Evolutionary conservation across 2,888 invertebrate species (phyloP).

Genomic region (Eupsilia transversa): DNA sequence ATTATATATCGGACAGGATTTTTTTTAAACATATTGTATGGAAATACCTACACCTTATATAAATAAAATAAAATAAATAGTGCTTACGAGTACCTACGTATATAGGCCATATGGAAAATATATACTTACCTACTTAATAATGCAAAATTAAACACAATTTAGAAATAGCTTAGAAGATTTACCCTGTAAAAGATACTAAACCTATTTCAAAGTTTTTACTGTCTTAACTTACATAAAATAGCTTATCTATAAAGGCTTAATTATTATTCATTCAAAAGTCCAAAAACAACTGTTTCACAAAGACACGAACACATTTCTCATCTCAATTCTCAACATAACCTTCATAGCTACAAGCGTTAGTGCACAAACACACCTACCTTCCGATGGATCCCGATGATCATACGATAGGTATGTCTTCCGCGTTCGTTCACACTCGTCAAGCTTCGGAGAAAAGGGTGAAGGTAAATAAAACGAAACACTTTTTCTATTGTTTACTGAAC

Average conservation of each 20-base stretch:
- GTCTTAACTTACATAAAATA: not conserved
- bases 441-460: slow-evolving; percentile 27
- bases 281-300: not conserved
- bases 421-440: slow-evolving; percentile 40
- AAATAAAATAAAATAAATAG: too few species aligned
- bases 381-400: not conserved
- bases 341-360: slow-evolving; percentile 16
- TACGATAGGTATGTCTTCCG: slow-evolving; percentile 30
- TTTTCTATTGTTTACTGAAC: slow-evolving; percentile 64
- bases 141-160: not conserved
- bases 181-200: not conserved
- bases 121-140: too few species aligned
- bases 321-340: slow-evolving; percentile 16
- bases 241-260: not conserved
- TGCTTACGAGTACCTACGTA: too few species aligned
- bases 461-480: slow-evolving; percentile 68
- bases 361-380: slow-evolving; percentile 38
- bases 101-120: too few species aligned
- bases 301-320: slow-evolving; percentile 4
- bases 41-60: too few species aligned
- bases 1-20: too few species aligned
- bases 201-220: not conserved
- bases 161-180: not conserved
- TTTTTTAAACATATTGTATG: too few species aligned
- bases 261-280: not conserved